Evolutionary conservation across 2,888 invertebrate species (phyloP).

Genomic region (Troides helena): DNA sequence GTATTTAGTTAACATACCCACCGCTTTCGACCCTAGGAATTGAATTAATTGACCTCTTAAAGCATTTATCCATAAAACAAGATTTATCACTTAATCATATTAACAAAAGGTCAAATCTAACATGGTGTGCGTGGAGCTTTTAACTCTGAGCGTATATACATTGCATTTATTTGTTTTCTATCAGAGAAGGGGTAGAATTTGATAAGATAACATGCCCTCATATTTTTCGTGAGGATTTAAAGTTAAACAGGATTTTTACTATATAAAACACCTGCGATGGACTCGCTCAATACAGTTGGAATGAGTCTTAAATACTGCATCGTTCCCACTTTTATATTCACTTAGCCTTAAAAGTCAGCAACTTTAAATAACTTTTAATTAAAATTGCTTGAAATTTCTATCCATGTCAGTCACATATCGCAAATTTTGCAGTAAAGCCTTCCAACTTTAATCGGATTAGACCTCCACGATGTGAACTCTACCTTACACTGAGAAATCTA

Average conservation of each 20-base stretch:
- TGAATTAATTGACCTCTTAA: constrained; percentile 3
- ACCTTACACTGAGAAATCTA: neutral
- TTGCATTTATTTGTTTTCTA: no score
- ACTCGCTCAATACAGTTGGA: no score
- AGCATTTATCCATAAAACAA: constrained; percentile 19
- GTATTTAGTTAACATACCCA: neutral
- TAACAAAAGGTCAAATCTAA: constrained; percentile 24
- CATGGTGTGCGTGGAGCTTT: neutral
- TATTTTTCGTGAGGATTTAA: no score
- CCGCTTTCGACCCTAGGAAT: neutral
- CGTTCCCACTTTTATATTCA: no score
- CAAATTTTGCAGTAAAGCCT: neutral
- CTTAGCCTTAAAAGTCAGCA: no score
- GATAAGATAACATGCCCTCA: no score
- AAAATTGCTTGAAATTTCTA: neutral
- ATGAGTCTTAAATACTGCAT: no score
- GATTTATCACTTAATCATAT: constrained; percentile 22
- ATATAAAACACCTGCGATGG: no score
- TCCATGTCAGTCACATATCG: neutral
- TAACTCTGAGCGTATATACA: neutral
- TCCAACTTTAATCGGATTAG: neutral
- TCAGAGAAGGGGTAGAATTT: no score
- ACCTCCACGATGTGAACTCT: neutral
- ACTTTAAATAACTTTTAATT: neutral
- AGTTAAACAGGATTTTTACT: no score